Evolutionary conservation across 2,113 vertebrate genomes (phyloP).

Genomic region (Brevimyrus niger): DNA sequence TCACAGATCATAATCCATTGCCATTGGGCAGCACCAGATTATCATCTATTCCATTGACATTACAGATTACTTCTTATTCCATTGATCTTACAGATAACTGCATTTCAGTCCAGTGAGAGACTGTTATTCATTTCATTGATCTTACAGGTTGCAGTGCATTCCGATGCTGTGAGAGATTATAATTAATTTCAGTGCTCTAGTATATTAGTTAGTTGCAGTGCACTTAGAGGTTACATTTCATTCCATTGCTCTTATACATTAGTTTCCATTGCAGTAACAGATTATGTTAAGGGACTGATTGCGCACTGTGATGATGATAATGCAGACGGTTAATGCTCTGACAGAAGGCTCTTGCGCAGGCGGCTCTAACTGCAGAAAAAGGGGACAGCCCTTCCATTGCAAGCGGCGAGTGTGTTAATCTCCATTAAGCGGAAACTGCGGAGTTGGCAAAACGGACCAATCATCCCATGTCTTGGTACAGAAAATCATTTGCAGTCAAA

Average conservation of each 20-base stretch:
- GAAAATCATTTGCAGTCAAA: constrained; percentile 24
- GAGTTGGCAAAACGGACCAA: constrained; percentile 24
- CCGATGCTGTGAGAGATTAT: neutral
- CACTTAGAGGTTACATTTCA: neutral
- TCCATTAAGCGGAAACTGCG: constrained; percentile 23
- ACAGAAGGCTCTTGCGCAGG: neutral
- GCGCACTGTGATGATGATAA: neutral
- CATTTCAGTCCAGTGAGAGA: neutral
- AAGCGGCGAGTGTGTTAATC: constrained; percentile 19
- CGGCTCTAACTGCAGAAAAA: constrained; percentile 13
- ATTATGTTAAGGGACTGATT: constrained; percentile 15
- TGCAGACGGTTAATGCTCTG: neutral
- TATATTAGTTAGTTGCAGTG: neutral
- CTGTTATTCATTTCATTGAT: neutral
- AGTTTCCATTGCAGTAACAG: neutral
- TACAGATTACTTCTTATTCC: neutral
- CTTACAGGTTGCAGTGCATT: neutral
- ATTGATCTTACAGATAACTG: neutral
- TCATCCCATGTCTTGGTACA: constrained; percentile 21
- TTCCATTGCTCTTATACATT: neutral
- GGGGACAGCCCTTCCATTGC: constrained; percentile 1
- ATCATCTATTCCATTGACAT: neutral
- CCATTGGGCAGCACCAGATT: neutral
- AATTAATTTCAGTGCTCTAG: neutral
- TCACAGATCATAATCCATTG: neutral